A percentile compares a stretch with the other conserved stretches of the same genome.
These are phyloP conservation scores for Origma solitaria DNA, from an alignment of 2,113 vertebrate species.

Conservation along the genomic window DNA sequence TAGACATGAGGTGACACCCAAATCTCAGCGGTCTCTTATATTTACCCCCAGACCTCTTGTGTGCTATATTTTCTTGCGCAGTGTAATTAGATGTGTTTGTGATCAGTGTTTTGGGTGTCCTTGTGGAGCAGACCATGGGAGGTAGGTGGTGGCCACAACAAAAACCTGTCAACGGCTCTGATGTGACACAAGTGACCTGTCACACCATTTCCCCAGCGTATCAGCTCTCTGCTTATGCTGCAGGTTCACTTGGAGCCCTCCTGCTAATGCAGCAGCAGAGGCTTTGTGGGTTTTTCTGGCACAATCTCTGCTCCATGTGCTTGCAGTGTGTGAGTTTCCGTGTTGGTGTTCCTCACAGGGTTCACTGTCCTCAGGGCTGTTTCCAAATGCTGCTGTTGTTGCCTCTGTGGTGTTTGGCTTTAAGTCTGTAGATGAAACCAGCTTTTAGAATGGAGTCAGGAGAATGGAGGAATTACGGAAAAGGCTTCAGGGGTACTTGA, in stretches of 20 bases:
- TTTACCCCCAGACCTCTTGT: neutral
- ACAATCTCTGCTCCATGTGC: fast-evolving
- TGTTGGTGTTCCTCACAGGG: neutral
- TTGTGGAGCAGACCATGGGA: neutral
- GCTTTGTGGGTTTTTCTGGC: neutral
- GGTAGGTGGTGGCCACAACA: neutral
- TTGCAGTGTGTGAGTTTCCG: neutral
- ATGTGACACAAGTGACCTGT: neutral
- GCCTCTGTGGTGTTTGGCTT: neutral
- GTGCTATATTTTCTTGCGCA: neutral
- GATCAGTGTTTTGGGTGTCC: neutral
- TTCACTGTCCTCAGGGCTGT: neutral
- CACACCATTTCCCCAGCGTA: fast-evolving
- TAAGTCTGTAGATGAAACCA: neutral
- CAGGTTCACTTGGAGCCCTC: neutral
- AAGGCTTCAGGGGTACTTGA: neutral
- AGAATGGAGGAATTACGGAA: fast-evolving
- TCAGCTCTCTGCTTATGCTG: neutral
- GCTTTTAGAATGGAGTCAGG: neutral
- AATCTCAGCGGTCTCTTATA: fast-evolving
- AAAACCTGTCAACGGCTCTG: fast-evolving
- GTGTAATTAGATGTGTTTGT: neutral
- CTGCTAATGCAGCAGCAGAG: neutral
- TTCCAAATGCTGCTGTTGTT: neutral
- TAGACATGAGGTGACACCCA: neutral